Percentiles rank a stretch among this genome's conserved stretches.
These are phyloP conservation scores for Pungitius pungitius DNA, from an alignment of 2,113 vertebrate species.

Conservation along the genomic window DNA sequence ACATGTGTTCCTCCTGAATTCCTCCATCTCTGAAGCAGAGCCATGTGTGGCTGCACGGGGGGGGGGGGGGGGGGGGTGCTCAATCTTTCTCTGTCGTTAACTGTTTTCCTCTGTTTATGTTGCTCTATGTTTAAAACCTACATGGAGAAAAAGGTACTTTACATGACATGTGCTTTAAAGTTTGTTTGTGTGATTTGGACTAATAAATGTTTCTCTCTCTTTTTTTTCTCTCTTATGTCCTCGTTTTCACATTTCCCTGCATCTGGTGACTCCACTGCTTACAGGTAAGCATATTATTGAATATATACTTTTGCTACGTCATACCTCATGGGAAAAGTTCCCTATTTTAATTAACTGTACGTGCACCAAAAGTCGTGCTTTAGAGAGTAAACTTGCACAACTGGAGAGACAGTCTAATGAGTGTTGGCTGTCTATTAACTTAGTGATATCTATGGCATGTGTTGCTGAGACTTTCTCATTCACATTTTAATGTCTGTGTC, in stretches of 20 bases:
- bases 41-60: constrained; percentile 57
- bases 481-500: constrained; percentile 45
- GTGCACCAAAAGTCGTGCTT: constrained; percentile 23
- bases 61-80: background rate
- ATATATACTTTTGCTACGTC: background rate
- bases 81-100: background rate
- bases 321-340: constrained; percentile 6
- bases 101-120: constrained; percentile 9
- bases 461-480: constrained; percentile 57
- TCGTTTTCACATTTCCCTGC: constrained; percentile 9
- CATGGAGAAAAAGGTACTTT: background rate
- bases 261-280: constrained; percentile 20
- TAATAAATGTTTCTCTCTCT: constrained; percentile 42
- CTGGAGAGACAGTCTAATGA: constrained; percentile 41
- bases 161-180: background rate
- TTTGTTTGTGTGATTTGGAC: constrained; percentile 11
- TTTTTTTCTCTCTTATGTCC: background rate
- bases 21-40: constrained; percentile 61
- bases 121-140: background rate
- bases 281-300: constrained; percentile 63
- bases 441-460: constrained; percentile 45
- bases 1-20: constrained; percentile 73
- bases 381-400: constrained; percentile 42
- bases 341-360: too few relatives aligned
- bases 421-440: constrained; percentile 30